A percentile compares a stretch with the other conserved stretches of the same genome.
Evolutionary conservation across 1,140 invertebrate species (phyloP).

Genomic region (Psilanteris sp.): DNA sequence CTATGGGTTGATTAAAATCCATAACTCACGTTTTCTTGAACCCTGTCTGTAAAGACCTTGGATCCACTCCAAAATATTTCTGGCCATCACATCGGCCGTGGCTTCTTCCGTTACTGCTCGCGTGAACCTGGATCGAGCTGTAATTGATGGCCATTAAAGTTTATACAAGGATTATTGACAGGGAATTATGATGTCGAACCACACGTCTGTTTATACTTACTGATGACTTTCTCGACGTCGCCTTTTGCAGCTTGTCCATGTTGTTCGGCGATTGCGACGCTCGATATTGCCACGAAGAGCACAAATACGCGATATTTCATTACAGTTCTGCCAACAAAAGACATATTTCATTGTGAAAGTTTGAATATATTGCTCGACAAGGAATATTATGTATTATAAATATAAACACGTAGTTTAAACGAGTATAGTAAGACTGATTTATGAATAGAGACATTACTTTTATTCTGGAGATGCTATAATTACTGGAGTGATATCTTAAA

Average conservation of each 20-base stretch:
- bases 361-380: background rate
- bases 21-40: conserved; percentile 83
- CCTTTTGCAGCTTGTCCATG: conserved; percentile 63
- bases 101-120: conserved; percentile 66
- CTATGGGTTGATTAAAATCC: conserved; percentile 2
- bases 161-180: background rate
- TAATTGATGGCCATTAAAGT: conserved; percentile 11
- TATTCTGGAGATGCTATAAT: too few relatives aligned
- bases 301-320: conserved; percentile 68
- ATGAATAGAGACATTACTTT: too few relatives aligned
- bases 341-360: conserved; percentile 59
- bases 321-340: conserved; percentile 59
- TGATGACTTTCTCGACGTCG: conserved; percentile 43
- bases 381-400: conserved; percentile 28
- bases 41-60: conserved; percentile 85
- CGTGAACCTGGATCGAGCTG: conserved; percentile 67
- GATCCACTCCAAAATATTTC: conserved; percentile 86
- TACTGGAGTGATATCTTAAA: too few relatives aligned
- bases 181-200: conserved; percentile 1
- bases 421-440: too few relatives aligned
- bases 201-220: conserved; percentile 50
- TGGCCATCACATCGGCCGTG: conserved; percentile 84
- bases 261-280: conserved; percentile 63
- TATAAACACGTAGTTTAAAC: conserved; percentile 17
- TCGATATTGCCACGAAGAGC: conserved; percentile 66